phyloP scores from a whole-genome alignment of 2,888 invertebrate species.

The Thumatha senex region DNA sequence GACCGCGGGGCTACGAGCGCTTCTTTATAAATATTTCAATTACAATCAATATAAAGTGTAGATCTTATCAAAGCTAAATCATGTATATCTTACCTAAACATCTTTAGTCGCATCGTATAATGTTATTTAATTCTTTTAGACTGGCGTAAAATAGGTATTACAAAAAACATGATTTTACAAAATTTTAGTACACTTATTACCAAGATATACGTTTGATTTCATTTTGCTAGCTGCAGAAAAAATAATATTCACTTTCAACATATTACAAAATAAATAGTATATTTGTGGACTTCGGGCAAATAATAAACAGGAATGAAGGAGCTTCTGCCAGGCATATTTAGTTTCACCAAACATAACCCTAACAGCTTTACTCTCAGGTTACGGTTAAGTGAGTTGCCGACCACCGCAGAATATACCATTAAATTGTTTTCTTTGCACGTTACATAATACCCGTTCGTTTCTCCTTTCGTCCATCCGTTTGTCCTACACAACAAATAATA shows the following conservation, averaged over 20 bases:
- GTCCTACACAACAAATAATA: constrained; percentile 47
- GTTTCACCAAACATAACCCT: constrained; percentile 74
- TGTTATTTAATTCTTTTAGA: no score
- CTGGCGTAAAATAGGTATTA: no score
- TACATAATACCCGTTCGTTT: constrained; percentile 13
- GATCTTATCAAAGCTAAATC: no score
- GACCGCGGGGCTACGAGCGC: no score
- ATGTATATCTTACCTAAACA: no score
- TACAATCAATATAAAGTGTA: no score
- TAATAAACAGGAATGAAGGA: constrained; percentile 62
- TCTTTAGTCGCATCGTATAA: no score
- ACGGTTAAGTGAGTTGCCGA: constrained; percentile 76
- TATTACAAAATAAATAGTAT: constrained; percentile 23
- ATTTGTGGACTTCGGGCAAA: constrained; percentile 57
- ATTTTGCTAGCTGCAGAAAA: background rate
- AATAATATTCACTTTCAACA: constrained; percentile 3
- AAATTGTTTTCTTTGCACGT: constrained; percentile 74
- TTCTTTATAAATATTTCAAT: no score
- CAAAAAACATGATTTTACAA: no score
- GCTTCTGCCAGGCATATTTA: constrained; percentile 69
- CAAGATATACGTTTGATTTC: no score
- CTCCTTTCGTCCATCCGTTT: constrained; percentile 11
- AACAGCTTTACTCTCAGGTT: constrained; percentile 68
- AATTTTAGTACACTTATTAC: no score
- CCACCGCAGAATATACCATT: constrained; percentile 75